These are phyloP conservation scores for Anoplius nigerrimus DNA, from an alignment of 2,888 invertebrate species.

Conservation along the genomic window DNA sequence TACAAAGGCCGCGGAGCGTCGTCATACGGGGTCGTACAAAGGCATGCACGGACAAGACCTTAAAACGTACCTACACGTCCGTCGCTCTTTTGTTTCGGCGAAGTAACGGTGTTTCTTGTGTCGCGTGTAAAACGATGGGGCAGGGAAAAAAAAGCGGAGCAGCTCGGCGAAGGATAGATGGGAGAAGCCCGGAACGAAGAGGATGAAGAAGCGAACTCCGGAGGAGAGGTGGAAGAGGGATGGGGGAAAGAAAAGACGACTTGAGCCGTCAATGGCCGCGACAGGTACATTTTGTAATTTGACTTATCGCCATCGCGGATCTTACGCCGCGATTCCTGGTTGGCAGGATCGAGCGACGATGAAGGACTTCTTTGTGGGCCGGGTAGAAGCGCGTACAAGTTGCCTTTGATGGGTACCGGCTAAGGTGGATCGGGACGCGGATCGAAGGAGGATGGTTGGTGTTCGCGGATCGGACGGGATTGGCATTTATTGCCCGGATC, in stretches of 20 bases:
- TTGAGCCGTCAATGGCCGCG: neutral
- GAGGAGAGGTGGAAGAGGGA: neutral
- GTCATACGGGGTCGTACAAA: too few relatives aligned
- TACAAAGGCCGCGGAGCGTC: too few relatives aligned
- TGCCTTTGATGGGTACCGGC: conserved; percentile 24
- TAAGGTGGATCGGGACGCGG: neutral
- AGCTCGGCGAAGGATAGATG: neutral
- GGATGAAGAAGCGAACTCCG: neutral
- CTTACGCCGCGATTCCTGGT: conserved; percentile 14
- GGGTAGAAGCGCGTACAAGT: neutral
- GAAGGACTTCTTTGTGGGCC: conserved; percentile 18
- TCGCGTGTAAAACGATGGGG: neutral
- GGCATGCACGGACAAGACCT: too few relatives aligned
- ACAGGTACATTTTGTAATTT: conserved; percentile 22
- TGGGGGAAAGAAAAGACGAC: neutral
- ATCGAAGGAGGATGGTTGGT: neutral
- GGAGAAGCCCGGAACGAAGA: neutral
- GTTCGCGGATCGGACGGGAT: conserved; percentile 1
- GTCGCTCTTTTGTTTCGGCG: conserved; percentile 6
- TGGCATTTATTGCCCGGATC: conserved; percentile 10
- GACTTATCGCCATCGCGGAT: conserved; percentile 21
- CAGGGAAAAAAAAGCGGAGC: too few relatives aligned
- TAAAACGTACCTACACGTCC: neutral
- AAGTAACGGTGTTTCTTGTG: neutral
- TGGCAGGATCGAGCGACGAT: conserved; percentile 11